Base-by-base conservation (phyloP, 2,888 invertebrate genomes). In the Lysandra coridon region DNA sequence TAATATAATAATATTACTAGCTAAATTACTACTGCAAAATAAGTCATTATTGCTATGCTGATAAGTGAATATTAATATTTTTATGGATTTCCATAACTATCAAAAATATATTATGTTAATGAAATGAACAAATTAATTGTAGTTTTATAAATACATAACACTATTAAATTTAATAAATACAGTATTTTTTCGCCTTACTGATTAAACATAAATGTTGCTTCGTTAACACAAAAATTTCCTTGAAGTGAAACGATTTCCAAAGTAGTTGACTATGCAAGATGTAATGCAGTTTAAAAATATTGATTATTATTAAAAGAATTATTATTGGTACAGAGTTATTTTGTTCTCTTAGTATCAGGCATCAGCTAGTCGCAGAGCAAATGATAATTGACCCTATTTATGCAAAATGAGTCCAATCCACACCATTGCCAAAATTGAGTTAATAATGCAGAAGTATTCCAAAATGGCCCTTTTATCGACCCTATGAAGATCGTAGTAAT, bases 11-110 rank as follows among this genome's bases (percentile, higher is more conserved):
- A 49, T 86, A 88, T 88, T 81, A 88, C 86, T 87, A 84, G 85
- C 84, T 86, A 76, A 76, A 30, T 53, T 86, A 84, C 83, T 82
- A 91, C 86, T 80, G 84, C 87, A 84, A 90, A 90, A 89, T 88
- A 87, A 90, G 86, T 83, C 82, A 87, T 86, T 79, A 89, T 91
- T 89, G 87, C 87, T 92, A 90, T 92, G 93, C 92, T 93, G 91
- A 92, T 30, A 53, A 76, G 53, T 76, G 53, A 53, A 74, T 44
- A 74, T 73, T 33, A 73, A 73, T 44, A 74, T 44, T 74, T 74
- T 37, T 74, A 44, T 81, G 80, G 78, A 81, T 74, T 78, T 80
- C 73, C 23, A 62, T 73, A 74, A 74, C 40, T 44, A 44, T 44
- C 40, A 74, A 74, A 40, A 74, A 74, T 74, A 44, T 44, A 44